Evolutionary conservation across 1,140 invertebrate genomes (phyloP), one percentile per base, ranked within the genome.

Genomic region (Chymomyza costata): DNA sequence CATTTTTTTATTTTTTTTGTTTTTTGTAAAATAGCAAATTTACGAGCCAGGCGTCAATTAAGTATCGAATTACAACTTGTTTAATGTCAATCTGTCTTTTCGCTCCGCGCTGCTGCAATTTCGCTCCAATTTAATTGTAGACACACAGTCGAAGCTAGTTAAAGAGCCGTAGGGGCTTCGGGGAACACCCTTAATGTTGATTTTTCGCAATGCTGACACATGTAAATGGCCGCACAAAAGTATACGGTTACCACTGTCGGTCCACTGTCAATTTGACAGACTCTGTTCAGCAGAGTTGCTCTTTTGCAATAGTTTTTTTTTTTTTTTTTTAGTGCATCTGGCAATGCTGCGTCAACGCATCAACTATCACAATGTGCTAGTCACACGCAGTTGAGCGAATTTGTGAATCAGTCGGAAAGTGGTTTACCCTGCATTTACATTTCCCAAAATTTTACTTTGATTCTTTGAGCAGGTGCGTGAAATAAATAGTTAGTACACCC

Each of bases 1-100:
- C 15, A 7, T 11, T 14, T 11, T 34, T 3, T 11, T 34, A 11
- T 34, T 40, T 38, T 16, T n/a, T 37, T 52, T 41, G 38, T 44
- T 19, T 35, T 50, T 39, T 39, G 48, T 53, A 56, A 74, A 80
- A 82, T 83, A 83, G 81, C 82, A 78, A 80, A 82, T 84, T 84
- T 84, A 84, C 76, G 82, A 84, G 82, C 71, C 70, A 78, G 78
- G 82, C 78, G 82, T 84, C 82, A 84, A 84, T 84, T 84, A 84
- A 84, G 82, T 84, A 84, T 84, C 82, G 82, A 84, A 84, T 84
- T 84, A 84, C 82, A 84, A 82, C 71, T 84, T 84, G 82, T 82
- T 84, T 84, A 82, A 74, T 84, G 82, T 83, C 81, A 83, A 81
- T 73, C 73, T 80, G 73, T 80, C 73, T 65, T 55, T 63, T 57